Evolutionary conservation across 2,113 vertebrate species (phyloP).

Genomic region (Myrmophylax atrothorax): DNA sequence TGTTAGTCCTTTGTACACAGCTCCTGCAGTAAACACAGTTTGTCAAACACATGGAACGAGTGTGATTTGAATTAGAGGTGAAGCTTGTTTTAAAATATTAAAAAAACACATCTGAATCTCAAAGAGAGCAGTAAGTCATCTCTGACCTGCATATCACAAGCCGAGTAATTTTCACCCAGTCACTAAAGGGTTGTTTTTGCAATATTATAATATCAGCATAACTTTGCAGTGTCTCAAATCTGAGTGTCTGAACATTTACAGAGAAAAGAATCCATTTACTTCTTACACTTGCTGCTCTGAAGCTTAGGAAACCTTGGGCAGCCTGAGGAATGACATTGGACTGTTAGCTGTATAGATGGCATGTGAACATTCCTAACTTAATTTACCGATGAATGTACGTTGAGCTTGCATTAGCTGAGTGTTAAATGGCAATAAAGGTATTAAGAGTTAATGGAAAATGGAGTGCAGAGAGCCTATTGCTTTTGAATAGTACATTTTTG

Average conservation of each 20-base stretch:
- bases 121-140: neutral
- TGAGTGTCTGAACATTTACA: neutral
- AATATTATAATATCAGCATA: neutral
- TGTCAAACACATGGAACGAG: neutral
- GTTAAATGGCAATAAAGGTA: conserved; percentile 65
- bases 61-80: neutral
- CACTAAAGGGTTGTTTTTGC: neutral
- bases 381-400: conserved; percentile 56
- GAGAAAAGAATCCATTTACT: neutral
- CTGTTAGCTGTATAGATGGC: neutral
- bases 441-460: conserved; percentile 69
- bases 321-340: conserved; percentile 24
- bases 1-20: neutral
- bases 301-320: conserved; percentile 4
- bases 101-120: neutral
- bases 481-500: conserved; percentile 58
- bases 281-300: conserved; percentile 20
- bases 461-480: conserved; percentile 50
- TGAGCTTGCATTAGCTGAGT: conserved; percentile 52
- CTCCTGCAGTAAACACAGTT: neutral
- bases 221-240: neutral
- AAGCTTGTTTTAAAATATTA: neutral
- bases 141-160: neutral
- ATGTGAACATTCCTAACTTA: conserved; percentile 38
- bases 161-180: neutral